Conservation (phyloP, 2,888 invertebrate genomes). For the Erebia epiphron region DNA sequence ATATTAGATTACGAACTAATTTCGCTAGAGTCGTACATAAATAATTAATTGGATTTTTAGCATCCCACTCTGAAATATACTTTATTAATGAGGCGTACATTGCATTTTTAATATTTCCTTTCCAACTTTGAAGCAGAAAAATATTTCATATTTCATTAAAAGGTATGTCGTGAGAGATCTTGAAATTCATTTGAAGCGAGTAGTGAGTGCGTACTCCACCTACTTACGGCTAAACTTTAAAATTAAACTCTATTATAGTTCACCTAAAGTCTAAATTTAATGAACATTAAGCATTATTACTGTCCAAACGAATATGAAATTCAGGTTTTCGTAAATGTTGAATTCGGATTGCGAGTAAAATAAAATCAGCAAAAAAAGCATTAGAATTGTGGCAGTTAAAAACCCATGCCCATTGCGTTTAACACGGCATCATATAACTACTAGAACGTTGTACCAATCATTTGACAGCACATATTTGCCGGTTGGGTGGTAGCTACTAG, state of each 20-base stretch:
- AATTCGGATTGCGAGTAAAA: background rate
- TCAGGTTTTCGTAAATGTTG: background rate
- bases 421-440: too few species aligned
- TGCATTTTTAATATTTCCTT: conserved; percentile 22
- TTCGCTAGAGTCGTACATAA: conserved; percentile 8
- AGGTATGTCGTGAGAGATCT: conserved; percentile 31
- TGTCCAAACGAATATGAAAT: conserved; percentile 1
- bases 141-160: conserved; percentile 30
- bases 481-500: too few species aligned
- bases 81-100: conserved; percentile 18
- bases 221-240: background rate
- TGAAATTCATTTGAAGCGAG: conserved; percentile 33
- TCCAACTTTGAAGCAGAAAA: conserved; percentile 17
- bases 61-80: conserved; percentile 6
- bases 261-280: background rate
- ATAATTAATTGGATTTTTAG: conserved; percentile 14
- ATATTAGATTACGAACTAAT: background rate
- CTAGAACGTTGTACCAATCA: too few species aligned
- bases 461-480: too few species aligned
- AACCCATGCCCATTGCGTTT: too few species aligned
- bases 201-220: conserved; percentile 12
- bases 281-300: background rate
- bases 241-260: conserved; percentile 2
- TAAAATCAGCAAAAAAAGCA: too few species aligned
- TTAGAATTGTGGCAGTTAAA: too few species aligned